Conservation (phyloP, 2,797 vertebrate genomes). For the Serranus cabrilla region DNA sequence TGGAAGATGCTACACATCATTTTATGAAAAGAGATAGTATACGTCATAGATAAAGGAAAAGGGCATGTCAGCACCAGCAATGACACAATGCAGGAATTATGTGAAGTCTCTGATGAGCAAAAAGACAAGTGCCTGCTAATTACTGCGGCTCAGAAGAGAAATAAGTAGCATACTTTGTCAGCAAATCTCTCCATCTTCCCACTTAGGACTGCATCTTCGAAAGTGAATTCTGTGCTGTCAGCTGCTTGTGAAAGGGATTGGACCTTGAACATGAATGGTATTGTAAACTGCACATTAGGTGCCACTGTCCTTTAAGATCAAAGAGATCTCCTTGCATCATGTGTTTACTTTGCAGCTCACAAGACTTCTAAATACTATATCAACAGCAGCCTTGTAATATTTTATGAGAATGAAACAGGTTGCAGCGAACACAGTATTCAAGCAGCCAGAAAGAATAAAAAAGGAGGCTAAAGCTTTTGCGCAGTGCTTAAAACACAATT, state of each 20-base stretch:
- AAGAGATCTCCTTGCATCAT: not conserved
- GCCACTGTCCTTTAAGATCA: slow-evolving; percentile 4
- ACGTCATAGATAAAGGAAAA: not conserved
- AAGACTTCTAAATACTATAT: not conserved
- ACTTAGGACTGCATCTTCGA: not conserved
- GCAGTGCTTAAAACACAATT: slow-evolving; percentile 38
- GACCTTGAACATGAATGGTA: slow-evolving; percentile 9
- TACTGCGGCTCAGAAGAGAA: slow-evolving; percentile 5
- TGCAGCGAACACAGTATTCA: slow-evolving; percentile 6
- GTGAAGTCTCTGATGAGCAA: not conserved
- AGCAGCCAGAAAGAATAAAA: slow-evolving; percentile 9
- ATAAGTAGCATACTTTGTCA: slow-evolving; percentile 13
- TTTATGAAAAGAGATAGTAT: not conserved
- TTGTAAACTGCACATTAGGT: not conserved
- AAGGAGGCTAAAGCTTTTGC: not conserved
- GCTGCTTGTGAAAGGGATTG: slow-evolving; percentile 1
- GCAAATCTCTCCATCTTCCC: slow-evolving; percentile 25
- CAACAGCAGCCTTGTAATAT: slow-evolving; percentile 9
- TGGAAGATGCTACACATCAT: not conserved
- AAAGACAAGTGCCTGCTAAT: not conserved
- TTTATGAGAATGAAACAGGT: slow-evolving; percentile 15
- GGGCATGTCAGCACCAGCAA: not conserved
- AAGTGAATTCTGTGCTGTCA: not conserved
- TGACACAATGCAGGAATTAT: not conserved
- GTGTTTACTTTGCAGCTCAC: not conserved